These are phyloP conservation scores for Ommatoiulus sabulosus DNA, from an alignment of 2,888 invertebrate genomes.

Conservation along the genomic window DNA sequence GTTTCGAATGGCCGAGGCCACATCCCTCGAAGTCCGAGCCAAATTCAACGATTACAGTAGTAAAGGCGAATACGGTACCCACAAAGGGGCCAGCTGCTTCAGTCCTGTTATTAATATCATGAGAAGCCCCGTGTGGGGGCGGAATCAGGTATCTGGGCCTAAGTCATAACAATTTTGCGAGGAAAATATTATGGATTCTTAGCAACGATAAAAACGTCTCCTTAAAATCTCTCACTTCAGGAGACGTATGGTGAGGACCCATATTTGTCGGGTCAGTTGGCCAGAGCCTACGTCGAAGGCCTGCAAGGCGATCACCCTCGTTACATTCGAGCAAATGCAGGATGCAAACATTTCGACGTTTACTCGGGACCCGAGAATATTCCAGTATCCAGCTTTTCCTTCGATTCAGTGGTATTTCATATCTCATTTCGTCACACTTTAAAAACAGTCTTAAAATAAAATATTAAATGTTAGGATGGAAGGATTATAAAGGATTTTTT, in stretches of 20 bases:
- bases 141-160: conserved; percentile 53
- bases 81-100: conserved; percentile 58
- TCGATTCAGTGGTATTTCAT: conserved; percentile 57
- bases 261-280: conserved; percentile 56
- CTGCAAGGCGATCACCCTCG: conserved; percentile 57
- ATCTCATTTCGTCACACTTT: not conserved
- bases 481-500: not conserved
- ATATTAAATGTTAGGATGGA: not conserved
- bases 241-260: conserved; percentile 59
- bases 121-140: conserved; percentile 59
- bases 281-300: conserved; percentile 54
- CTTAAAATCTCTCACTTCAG: not conserved
- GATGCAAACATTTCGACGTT: conserved; percentile 59
- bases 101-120: conserved; percentile 59
- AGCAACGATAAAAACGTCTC: not conserved
- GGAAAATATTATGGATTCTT: not conserved
- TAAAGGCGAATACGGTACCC: conserved; percentile 56
- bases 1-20: conserved; percentile 58
- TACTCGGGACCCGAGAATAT: conserved; percentile 59
- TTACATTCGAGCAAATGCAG: conserved; percentile 58
- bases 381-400: conserved; percentile 54
- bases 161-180: not conserved
- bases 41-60: conserved; percentile 56
- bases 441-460: conserved; percentile 50
- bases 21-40: conserved; percentile 57